A percentile compares a stretch with the other conserved stretches of the same genome.
phyloP scores from a whole-genome alignment of 2,888 invertebrate genomes.

The Hyppa rectilinea region DNA sequence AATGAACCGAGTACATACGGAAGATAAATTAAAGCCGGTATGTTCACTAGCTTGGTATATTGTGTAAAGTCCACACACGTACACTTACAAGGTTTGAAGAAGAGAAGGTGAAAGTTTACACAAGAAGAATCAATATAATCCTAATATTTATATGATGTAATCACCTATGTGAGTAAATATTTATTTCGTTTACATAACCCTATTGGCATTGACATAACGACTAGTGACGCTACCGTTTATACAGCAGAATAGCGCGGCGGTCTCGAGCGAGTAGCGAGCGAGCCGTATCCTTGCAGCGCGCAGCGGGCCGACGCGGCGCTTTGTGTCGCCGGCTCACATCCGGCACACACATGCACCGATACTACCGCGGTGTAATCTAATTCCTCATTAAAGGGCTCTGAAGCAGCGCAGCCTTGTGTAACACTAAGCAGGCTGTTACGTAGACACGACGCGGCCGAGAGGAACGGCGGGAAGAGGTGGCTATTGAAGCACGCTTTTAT shows the following conservation, averaged over 20 bases:
- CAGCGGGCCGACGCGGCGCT: not conserved
- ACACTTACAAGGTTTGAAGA: not conserved
- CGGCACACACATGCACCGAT: not conserved
- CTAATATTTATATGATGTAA: too few relatives aligned
- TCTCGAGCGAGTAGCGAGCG: not conserved
- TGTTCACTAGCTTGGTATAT: not conserved
- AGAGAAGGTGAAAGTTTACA: not conserved
- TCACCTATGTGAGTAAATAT: too few relatives aligned
- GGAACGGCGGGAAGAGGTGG: not conserved
- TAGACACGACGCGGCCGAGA: not conserved
- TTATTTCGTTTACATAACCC: too few relatives aligned
- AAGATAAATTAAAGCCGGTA: not conserved
- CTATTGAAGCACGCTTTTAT: not conserved
- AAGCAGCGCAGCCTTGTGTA: not conserved
- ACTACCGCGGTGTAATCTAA: conserved; percentile 1
- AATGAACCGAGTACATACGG: not conserved
- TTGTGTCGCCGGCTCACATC: not conserved
- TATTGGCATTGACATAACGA: too few relatives aligned
- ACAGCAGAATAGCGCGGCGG: not conserved
- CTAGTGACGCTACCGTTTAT: too few relatives aligned
- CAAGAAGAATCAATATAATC: not conserved
- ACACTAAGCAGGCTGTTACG: not conserved
- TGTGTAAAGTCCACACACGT: not conserved
- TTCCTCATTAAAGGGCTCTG: not conserved
- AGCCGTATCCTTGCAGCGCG: not conserved